A percentile compares a stretch with the other conserved stretches of the same genome.
Evolutionary conservation across 2,888 invertebrate species (phyloP).

Genomic region (Mystacides longicornis): DNA sequence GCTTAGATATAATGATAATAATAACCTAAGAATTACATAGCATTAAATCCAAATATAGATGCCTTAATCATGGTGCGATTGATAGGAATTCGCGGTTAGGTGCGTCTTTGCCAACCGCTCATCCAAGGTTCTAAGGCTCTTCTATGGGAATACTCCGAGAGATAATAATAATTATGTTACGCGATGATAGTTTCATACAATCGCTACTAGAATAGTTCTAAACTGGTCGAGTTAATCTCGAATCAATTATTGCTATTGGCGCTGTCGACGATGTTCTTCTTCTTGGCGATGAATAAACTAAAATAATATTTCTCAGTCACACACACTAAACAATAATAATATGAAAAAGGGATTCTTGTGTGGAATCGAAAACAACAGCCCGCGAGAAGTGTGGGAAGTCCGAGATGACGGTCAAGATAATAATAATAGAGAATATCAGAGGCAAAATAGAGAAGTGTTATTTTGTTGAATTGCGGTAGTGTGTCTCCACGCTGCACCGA

Average conservation of each 20-base stretch:
- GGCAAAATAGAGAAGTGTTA: neutral
- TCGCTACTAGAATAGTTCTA: neutral
- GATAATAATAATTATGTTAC: neutral
- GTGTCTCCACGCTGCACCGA: no score
- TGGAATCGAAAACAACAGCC: neutral
- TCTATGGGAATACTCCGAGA: no score
- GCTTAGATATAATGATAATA: neutral
- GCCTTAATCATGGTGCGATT: neutral
- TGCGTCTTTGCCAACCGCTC: neutral
- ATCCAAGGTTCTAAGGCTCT: no score
- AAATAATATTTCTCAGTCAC: no score
- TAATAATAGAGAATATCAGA: neutral
- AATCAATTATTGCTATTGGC: neutral
- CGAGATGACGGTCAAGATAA: neutral
- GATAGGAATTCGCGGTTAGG: constrained; percentile 1
- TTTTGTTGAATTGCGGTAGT: neutral
- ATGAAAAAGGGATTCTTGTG: neutral
- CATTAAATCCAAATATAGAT: neutral
- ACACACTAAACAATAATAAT: neutral
- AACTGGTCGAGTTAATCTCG: neutral
- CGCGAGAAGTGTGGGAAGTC: neutral
- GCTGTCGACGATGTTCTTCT: no score
- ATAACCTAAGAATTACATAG: neutral
- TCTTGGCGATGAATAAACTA: no score
- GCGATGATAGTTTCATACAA: neutral